These are phyloP conservation scores for Sigmodon hispidus DNA, from an alignment of 2,113 vertebrate species.

Conservation along the genomic window DNA sequence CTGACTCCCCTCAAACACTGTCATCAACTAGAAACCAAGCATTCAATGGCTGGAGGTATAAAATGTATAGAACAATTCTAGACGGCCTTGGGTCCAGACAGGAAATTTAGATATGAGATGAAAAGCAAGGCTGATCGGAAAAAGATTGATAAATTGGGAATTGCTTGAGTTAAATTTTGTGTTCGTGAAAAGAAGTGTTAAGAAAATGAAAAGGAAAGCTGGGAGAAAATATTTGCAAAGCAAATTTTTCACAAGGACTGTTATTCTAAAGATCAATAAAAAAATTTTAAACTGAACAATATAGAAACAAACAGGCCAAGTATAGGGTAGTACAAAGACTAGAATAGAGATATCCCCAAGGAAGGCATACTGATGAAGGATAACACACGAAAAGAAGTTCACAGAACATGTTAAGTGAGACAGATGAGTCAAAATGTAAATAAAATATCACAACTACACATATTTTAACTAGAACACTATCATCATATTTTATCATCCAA, in stretches of 20 bases:
- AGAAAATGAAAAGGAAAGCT: not conserved
- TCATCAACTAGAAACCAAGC: not conserved
- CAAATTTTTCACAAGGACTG: not conserved
- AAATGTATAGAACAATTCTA: not conserved
- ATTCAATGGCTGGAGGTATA: too few species aligned
- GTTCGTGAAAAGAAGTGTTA: not conserved
- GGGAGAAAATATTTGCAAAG: not conserved
- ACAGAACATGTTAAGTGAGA: too few species aligned
- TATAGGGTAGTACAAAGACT: not conserved
- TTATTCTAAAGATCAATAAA: not conserved
- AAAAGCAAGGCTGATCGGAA: not conserved
- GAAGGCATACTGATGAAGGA: not conserved
- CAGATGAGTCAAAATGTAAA: not conserved
- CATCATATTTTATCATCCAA: too few species aligned
- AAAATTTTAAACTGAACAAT: not conserved
- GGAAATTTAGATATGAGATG: not conserved
- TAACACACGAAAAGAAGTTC: too few species aligned
- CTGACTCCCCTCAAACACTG: not conserved
- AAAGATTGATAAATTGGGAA: not conserved
- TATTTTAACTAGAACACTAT: not conserved
- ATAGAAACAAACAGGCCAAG: not conserved
- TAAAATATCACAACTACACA: not conserved
- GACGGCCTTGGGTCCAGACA: not conserved
- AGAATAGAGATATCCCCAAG: not conserved
- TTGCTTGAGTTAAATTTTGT: not conserved